Conservation (phyloP, 2,113 vertebrate genomes). For the Chlamydotis undulata region DNA sequence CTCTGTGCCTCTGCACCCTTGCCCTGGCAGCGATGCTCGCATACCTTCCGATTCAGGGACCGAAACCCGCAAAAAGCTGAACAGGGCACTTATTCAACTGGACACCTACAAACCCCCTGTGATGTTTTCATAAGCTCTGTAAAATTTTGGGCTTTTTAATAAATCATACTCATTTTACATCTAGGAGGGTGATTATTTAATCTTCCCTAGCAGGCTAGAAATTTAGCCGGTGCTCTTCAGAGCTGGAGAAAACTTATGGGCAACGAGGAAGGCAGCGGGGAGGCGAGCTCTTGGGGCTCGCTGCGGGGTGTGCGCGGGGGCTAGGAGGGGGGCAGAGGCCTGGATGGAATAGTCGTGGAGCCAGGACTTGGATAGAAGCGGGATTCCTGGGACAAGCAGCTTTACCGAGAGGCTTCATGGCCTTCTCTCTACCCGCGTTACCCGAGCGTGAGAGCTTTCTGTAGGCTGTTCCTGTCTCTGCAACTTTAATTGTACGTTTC, state of each 20-base stretch:
- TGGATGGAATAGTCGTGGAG: neutral
- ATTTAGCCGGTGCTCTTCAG: neutral
- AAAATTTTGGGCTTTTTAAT: neutral
- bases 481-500: neutral
- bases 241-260: neutral
- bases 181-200: neutral
- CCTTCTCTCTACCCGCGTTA: neutral
- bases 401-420: neutral
- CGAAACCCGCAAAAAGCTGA: neutral
- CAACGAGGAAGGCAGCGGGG: neutral
- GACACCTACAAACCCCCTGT: neutral
- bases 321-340: neutral
- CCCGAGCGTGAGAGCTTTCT: neutral
- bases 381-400: neutral
- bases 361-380: neutral
- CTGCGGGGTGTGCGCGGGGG: rapidly evolving
- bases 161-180: neutral
- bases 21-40: neutral
- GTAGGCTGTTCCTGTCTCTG: neutral
- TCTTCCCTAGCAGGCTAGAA: neutral
- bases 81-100: neutral
- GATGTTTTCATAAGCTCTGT: neutral
- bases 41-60: neutral
- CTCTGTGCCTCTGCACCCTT: neutral
- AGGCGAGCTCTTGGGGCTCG: rapidly evolving